Base-by-base conservation (phyloP, 2,113 vertebrate genomes). In the Pipra filicauda region DNA sequence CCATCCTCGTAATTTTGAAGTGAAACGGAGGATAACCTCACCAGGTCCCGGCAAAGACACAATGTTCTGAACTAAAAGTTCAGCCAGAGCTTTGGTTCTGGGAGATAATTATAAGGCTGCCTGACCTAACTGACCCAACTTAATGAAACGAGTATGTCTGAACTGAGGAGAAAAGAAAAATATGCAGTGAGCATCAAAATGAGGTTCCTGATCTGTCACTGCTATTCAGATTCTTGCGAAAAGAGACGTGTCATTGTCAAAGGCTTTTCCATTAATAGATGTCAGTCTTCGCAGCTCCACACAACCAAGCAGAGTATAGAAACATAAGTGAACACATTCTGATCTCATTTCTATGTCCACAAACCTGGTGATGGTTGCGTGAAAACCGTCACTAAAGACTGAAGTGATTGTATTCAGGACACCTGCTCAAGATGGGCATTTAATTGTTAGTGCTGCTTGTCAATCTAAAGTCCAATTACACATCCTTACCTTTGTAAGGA, bases 1-100 rank as follows among this genome's bases (percentile, higher is more conserved):
- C 21, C 21, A 6, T 88, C 76, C 51, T 84, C 4, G 0, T 80
- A 85, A 88, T 93, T 94, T 85, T 88, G 65, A 92, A 85, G 52
- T 70, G 78, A 91, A 94, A 95, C 23, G 78, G 18, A 77, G 72
- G 90, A 88, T 88, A 95, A 94, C 67, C 54, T 35, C 71, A 61
- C 44, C 43, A 69, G 87, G 87, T 92, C 85, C 62, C 10, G 0
- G 84, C 35, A 94, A 90, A 88, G 88, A 86, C 30, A 76, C 78
- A 90, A 88, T 41, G 72, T 93, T 96, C 95, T 96, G 92, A 96
- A 95, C 88, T 90, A 85, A 95, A 96, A 90, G 95, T 97, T 94
- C 92, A 91, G 30, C 93, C 52, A 73, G 39, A 66, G 64, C 91
- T 96, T 89, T 96, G 93, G 93, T 95, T 65, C 75, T 86, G 64